Conservation (phyloP, 2,113 vertebrate genomes). For the Penelope pileata region DNA sequence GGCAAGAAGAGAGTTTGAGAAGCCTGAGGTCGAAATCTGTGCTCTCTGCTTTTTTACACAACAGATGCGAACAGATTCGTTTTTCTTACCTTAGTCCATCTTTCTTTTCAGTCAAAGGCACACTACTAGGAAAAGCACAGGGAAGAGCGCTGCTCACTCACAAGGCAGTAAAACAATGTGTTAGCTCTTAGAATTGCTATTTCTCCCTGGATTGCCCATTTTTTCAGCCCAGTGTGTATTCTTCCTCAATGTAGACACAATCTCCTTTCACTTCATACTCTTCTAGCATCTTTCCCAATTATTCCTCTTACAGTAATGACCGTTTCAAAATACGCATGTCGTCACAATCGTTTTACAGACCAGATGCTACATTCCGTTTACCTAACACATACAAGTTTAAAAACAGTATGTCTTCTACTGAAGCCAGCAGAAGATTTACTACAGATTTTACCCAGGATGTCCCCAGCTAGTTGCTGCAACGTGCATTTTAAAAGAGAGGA, state of each 20-base stretch:
- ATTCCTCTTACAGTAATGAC: conserved; percentile 15
- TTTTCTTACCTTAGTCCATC: neutral
- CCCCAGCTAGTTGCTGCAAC: neutral
- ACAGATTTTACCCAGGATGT: neutral
- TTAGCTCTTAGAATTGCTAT: neutral
- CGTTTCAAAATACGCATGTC: neutral
- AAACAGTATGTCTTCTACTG: neutral
- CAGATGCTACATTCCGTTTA: neutral
- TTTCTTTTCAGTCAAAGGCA: neutral
- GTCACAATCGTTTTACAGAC: neutral
- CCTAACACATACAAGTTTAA: neutral
- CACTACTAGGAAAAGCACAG: neutral
- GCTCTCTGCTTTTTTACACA: accelerated
- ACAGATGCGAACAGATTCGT: neutral
- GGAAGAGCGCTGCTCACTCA: neutral
- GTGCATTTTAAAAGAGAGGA: neutral
- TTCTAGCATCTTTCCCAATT: neutral
- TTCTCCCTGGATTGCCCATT: neutral
- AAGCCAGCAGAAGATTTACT: neutral
- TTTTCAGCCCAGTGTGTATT: neutral
- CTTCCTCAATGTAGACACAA: neutral
- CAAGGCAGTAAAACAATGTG: neutral
- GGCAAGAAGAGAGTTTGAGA: neutral
- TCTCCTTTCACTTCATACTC: neutral
- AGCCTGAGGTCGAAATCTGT: neutral